Percentiles rank a stretch among this genome's conserved stretches.
Evolutionary conservation across 2,888 invertebrate genomes (phyloP).

Genomic region (Tetheella fluctuosa): DNA sequence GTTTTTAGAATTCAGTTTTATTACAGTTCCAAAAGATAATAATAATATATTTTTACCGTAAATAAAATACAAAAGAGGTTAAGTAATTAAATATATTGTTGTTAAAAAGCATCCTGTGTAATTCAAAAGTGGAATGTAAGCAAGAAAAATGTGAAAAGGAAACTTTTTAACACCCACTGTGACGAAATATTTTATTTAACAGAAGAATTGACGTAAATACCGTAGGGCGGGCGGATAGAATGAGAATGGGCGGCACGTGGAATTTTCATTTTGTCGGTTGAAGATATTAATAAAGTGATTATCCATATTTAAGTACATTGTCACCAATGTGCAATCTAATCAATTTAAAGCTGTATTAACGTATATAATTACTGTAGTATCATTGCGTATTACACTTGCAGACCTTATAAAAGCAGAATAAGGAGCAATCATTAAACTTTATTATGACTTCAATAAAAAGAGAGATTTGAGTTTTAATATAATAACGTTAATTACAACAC

Average conservation of each 20-base stretch:
- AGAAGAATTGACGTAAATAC: slow-evolving; percentile 21
- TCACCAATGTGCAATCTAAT: not conserved
- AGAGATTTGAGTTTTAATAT: not conserved
- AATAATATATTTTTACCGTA: not conserved
- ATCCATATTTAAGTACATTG: slow-evolving; percentile 15
- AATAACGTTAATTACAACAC: not conserved
- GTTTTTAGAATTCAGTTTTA: too few species aligned
- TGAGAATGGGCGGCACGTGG: slow-evolving; percentile 19
- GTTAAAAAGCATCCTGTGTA: not conserved
- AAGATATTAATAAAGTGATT: slow-evolving; percentile 44
- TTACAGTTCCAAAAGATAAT: too few species aligned
- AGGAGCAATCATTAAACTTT: too few species aligned
- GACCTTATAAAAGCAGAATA: too few species aligned
- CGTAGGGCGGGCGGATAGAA: not conserved
- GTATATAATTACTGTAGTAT: not conserved
- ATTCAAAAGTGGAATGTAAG: not conserved
- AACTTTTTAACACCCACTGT: not conserved
- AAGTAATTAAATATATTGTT: not conserved
- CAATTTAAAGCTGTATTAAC: not conserved
- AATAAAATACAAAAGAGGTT: not conserved
- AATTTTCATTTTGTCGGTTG: slow-evolving; percentile 47
- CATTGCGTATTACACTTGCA: not conserved
- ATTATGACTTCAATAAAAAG: too few species aligned
- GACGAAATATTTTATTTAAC: slow-evolving; percentile 7
- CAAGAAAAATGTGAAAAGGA: not conserved